These are phyloP conservation scores for Philypnodon macrostomus DNA, from an alignment of 2,797 vertebrate genomes.

Conservation along the genomic window DNA sequence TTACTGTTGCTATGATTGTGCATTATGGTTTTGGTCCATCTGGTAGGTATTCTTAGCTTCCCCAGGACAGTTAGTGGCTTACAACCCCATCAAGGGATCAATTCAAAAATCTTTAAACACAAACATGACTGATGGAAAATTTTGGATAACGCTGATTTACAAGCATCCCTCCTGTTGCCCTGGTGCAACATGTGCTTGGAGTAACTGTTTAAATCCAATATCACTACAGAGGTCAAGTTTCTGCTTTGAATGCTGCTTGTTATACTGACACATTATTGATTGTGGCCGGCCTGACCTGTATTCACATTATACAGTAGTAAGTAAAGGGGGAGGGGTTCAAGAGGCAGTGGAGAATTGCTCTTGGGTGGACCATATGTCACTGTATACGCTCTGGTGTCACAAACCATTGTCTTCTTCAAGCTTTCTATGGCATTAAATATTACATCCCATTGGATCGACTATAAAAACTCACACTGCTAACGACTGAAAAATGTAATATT, in stretches of 20 bases:
- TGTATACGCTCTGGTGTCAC: not conserved
- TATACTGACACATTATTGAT: constrained; percentile 42
- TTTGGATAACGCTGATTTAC: not conserved
- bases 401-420: constrained; percentile 5
- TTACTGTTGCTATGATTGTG: too few relatives aligned
- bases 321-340: not conserved
- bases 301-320: constrained; percentile 11
- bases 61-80: too few relatives aligned
- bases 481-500: not conserved
- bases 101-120: too few relatives aligned
- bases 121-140: too few relatives aligned
- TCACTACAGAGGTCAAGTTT: constrained; percentile 26
- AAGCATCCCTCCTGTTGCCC: not conserved
- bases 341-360: constrained; percentile 2
- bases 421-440: constrained; percentile 1
- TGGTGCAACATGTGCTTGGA: not conserved
- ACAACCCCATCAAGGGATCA: too few relatives aligned
- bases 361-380: constrained; percentile 13
- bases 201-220: not conserved
- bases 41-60: too few relatives aligned
- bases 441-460: not conserved
- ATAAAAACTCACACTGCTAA: not conserved
- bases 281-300: constrained; percentile 13
- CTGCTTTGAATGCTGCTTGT: constrained; percentile 23
- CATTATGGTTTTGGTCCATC: too few relatives aligned